Conservation (phyloP, 2,797 vertebrate species). For the Synaphobranchus kaupii region DNA sequence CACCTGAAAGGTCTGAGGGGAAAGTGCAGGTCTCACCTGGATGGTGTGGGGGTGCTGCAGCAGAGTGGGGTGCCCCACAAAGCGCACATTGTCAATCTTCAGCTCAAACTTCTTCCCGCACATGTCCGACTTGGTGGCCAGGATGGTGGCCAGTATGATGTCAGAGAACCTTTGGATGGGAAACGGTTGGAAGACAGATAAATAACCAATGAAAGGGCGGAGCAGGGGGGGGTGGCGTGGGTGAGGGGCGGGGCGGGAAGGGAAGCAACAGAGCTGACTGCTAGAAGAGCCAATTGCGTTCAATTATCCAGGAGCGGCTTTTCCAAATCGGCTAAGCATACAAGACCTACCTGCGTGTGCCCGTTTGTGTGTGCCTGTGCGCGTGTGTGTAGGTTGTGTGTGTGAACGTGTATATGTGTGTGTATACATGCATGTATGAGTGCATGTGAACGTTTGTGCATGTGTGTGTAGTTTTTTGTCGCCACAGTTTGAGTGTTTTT, state of each 20-base stretch:
- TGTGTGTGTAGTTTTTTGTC: neutral
- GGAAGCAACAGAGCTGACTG: constrained; percentile 31
- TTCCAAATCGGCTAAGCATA: neutral
- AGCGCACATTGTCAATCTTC: constrained; percentile 98
- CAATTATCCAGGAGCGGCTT: neutral
- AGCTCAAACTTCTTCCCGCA: constrained; percentile 98
- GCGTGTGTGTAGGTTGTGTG: neutral
- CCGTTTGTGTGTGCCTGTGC: neutral
- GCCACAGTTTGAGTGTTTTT: no score
- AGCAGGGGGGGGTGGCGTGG: neutral
- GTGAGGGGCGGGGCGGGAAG: constrained; percentile 1
- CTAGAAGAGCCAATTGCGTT: constrained; percentile 48
- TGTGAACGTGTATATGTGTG: neutral
- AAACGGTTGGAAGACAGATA: neutral
- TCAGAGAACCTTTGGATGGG: constrained; percentile 86
- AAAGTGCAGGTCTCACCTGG: constrained; percentile 73
- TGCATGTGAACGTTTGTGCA: neutral
- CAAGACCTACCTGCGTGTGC: neutral
- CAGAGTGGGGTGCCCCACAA: constrained; percentile 94
- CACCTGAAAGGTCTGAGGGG: neutral
- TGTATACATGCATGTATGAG: neutral
- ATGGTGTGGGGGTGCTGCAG: constrained; percentile 86
- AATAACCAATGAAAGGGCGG: neutral
- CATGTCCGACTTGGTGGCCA: constrained; percentile 98
- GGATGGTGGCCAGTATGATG: constrained; percentile 94